phyloP scores from a whole-genome alignment of 1,140 invertebrate genomes.

The Phymorhynchus buccinoides region DNA sequence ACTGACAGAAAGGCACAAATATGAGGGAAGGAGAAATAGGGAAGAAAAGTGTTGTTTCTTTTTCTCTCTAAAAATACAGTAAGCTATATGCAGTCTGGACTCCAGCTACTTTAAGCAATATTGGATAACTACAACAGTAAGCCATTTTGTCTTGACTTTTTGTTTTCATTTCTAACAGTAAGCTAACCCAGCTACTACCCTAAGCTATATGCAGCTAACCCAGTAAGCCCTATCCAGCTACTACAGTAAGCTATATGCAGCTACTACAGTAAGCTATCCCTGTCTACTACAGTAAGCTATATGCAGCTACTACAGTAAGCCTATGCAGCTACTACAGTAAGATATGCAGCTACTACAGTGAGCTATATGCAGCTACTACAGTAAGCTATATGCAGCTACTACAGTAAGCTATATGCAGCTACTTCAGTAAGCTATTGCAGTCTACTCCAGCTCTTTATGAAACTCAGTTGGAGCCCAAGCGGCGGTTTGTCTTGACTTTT shows the following conservation, averaged over 20 bases:
- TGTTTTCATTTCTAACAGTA: too few relatives aligned
- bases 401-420: not conserved
- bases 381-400: not conserved
- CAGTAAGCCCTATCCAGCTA: not conserved
- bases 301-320: too few relatives aligned
- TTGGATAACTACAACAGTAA: not conserved
- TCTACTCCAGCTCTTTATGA: not conserved
- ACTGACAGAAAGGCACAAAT: constrained; percentile 36
- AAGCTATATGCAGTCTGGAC: too few relatives aligned
- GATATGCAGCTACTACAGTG: not conserved
- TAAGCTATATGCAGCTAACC: not conserved
- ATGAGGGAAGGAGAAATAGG: constrained; percentile 8
- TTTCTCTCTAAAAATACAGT: too few relatives aligned
- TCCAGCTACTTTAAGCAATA: too few relatives aligned
- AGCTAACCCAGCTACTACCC: not conserved
- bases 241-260: not conserved
- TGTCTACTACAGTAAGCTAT: not conserved
- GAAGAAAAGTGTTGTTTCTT: too few relatives aligned
- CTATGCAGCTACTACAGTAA: not conserved
- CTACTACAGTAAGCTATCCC: too few relatives aligned
- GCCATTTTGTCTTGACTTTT: not conserved
- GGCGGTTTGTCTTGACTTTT: too few relatives aligned
- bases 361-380: not conserved
- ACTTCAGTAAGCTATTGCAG: not conserved
- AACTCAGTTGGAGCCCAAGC: not conserved